Conservation (phyloP, 2,113 vertebrate genomes). For the Bos taurus region ARS-UCD2.0 NC_037351.1:34338501-34339000, state of each 20-base stretch:
- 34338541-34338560: not conserved
- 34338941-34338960: not conserved
- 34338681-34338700: not conserved
- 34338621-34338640: not conserved
- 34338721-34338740: not conserved
- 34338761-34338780: not conserved
- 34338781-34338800: not conserved
- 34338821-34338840: not conserved
- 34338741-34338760: not conserved
- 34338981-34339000: not conserved
- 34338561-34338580: not conserved
- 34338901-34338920: not conserved
- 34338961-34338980: not conserved
- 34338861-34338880: not conserved
- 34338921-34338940: not conserved
- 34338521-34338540: not conserved
- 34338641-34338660: not conserved
- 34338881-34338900: not conserved
- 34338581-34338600: not conserved
- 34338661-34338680: not conserved
- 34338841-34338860: not conserved
- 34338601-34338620: not conserved
- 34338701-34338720: not conserved
- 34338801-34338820: not conserved
- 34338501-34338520: not conserved